These are phyloP conservation scores for Poliocrania exsul DNA, from an alignment of 2,797 vertebrate genomes.

Conservation along the genomic window DNA sequence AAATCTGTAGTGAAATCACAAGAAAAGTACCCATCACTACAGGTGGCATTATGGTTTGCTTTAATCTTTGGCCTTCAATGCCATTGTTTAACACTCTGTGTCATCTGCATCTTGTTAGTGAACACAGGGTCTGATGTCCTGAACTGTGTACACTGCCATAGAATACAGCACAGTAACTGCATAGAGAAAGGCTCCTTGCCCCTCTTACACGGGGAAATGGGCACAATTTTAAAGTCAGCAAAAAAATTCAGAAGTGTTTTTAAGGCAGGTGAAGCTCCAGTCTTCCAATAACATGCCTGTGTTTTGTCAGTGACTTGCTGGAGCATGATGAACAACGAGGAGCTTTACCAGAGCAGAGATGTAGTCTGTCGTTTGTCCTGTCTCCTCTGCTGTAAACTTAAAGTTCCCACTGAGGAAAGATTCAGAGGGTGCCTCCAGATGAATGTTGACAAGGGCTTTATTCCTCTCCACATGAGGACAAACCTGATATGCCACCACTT, in stretches of 20 bases:
- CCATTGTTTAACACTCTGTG: neutral
- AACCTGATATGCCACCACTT: rapidly evolving
- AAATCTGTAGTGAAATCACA: neutral
- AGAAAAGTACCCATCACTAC: neutral
- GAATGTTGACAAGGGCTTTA: neutral
- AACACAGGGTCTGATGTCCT: neutral
- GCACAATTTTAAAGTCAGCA: neutral
- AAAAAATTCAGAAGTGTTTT: neutral
- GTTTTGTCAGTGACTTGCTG: neutral
- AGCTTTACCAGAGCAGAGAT: rapidly evolving
- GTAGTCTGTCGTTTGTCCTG: neutral
- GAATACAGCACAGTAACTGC: neutral
- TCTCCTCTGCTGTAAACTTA: no score
- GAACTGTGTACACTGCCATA: neutral
- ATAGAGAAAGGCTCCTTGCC: neutral
- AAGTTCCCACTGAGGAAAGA: neutral
- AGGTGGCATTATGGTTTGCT: neutral
- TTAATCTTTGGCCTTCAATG: neutral
- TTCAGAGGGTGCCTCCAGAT: neutral
- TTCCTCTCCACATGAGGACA: neutral
- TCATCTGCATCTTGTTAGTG: neutral
- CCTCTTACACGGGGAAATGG: neutral
- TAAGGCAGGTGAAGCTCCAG: neutral
- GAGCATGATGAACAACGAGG: neutral
- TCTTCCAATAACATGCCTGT: rapidly evolving